Evolutionary conservation across 2,888 invertebrate species (phyloP).

Genomic region (Busseola fusca): DNA sequence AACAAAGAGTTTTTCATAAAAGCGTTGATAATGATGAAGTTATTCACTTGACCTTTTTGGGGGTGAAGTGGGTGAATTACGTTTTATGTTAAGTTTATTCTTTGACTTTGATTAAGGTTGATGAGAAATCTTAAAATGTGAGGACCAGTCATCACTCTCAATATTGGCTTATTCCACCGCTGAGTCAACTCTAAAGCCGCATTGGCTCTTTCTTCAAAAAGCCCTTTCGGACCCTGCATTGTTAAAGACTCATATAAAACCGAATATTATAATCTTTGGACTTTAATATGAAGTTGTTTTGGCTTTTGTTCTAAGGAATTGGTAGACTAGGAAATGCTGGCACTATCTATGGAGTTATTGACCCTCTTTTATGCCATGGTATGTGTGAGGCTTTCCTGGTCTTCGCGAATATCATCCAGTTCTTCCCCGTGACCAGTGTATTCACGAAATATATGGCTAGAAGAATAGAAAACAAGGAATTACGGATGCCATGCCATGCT

Average conservation of each 20-base stretch:
- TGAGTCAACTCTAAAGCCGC: too few relatives aligned
- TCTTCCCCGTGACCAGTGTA: not conserved
- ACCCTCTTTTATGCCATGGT: too few relatives aligned
- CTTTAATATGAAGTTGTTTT: too few relatives aligned
- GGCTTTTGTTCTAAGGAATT: too few relatives aligned
- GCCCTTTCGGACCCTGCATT: too few relatives aligned
- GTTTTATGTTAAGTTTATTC: constrained; percentile 6
- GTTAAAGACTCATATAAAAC: too few relatives aligned
- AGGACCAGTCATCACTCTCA: not conserved
- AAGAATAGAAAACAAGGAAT: not conserved
- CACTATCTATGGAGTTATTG: too few relatives aligned
- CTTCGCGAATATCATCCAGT: not conserved
- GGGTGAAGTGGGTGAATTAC: constrained; percentile 14
- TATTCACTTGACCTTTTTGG: constrained; percentile 38
- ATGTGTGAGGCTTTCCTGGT: not conserved
- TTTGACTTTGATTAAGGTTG: not conserved
- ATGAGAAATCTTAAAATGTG: not conserved
- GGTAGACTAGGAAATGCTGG: too few relatives aligned
- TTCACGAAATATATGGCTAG: not conserved
- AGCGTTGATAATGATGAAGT: constrained; percentile 42
- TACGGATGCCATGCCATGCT: too few relatives aligned
- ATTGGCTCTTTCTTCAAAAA: too few relatives aligned
- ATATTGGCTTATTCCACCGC: not conserved
- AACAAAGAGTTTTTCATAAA: constrained; percentile 44
- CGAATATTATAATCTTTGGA: too few relatives aligned